A percentile compares a stretch with the other conserved stretches of the same genome.
These are phyloP conservation scores for Ceyx cyanopectus DNA, from an alignment of 2,113 vertebrate genomes.

Conservation along the genomic window DNA sequence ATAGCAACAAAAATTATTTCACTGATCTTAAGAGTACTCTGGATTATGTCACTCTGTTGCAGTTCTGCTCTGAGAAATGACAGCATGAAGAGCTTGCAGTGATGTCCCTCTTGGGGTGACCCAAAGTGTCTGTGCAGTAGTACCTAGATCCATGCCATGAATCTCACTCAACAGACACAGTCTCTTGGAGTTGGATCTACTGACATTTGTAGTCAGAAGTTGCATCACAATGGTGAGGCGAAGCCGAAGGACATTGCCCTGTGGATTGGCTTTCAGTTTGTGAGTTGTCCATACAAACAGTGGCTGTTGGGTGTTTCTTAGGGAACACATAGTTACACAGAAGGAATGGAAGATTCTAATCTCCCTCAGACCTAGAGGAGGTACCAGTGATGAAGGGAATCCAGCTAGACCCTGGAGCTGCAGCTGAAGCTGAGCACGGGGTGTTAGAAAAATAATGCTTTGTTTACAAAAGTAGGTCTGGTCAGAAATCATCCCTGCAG, in stretches of 20 bases:
- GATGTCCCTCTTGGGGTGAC: not conserved
- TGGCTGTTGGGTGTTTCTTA: not conserved
- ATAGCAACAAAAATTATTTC: not conserved
- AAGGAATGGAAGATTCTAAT: no score
- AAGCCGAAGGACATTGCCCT: not conserved
- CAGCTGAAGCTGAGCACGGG: not conserved
- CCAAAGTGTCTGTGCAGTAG: no score
- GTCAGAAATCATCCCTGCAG: not conserved
- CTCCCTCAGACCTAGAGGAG: not conserved
- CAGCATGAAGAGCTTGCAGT: not conserved
- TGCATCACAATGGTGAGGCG: not conserved
- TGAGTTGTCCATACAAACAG: not conserved
- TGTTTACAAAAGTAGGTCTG: not conserved
- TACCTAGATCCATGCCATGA: not conserved
- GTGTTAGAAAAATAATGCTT: not conserved
- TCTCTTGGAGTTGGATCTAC: not conserved
- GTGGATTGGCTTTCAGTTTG: not conserved
- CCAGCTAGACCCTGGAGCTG: not conserved
- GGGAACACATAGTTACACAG: not conserved
- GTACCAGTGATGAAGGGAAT: not conserved
- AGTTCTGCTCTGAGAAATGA: not conserved
- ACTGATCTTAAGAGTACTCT: not conserved
- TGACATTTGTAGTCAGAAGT: not conserved
- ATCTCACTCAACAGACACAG: not conserved
- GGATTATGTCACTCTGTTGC: not conserved